Evolutionary conservation across 2,113 vertebrate species (phyloP).

Genomic region (Mystacornis crossleyi): DNA sequence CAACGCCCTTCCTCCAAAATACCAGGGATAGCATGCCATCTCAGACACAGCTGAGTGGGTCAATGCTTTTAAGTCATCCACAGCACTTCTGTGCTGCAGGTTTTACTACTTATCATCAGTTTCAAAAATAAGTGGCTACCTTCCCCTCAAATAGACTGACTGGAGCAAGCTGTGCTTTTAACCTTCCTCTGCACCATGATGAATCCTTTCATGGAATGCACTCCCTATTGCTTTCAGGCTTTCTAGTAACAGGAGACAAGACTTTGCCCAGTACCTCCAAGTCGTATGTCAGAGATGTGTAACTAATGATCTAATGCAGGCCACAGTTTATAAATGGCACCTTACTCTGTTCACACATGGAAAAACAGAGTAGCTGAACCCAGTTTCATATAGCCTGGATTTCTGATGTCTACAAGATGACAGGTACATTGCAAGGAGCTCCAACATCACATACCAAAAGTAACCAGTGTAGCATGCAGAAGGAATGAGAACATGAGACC

Average conservation of each 20-base stretch:
- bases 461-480: not conserved
- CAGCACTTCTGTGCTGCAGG: not conserved
- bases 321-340: not conserved
- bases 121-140: not conserved
- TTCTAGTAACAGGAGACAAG: not conserved
- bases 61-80: not conserved
- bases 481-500: not conserved
- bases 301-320: not conserved
- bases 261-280: not conserved
- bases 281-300: not conserved
- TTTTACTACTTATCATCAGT: not conserved
- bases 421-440: not conserved
- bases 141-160: not conserved
- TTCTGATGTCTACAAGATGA: not conserved
- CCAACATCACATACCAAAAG: not conserved
- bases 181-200: not conserved
- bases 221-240: not conserved
- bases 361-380: not conserved
- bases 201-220: not conserved
- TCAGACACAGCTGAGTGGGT: not conserved
- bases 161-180: not conserved
- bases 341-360: not conserved
- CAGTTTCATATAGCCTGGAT: not conserved
- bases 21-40: rapidly evolving
- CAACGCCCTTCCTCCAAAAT: not conserved